A percentile compares a stretch with the other conserved stretches of the same genome.
phyloP scores from a whole-genome alignment of 23 tunicate genomes.

The Phallusia fumigata region DNA sequence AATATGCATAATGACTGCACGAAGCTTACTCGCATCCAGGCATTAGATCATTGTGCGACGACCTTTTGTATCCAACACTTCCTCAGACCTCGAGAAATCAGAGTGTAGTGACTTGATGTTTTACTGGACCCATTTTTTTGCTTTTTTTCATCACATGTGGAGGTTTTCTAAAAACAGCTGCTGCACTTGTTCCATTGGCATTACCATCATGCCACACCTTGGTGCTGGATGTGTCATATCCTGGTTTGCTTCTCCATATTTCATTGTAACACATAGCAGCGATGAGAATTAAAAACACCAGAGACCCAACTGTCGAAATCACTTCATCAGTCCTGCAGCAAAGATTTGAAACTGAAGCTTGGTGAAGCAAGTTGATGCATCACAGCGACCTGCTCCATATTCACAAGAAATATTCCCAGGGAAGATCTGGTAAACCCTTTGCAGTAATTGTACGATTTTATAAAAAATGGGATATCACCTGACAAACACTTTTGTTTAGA shows the following conservation, averaged over 20 bases:
- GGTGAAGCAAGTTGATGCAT: background rate
- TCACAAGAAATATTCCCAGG: conserved; percentile 19
- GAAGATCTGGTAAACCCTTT: conserved; percentile 26
- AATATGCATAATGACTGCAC: background rate
- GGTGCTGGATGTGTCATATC: background rate
- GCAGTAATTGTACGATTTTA: too few relatives aligned
- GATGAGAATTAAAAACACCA: conserved; percentile 10
- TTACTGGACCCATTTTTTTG: background rate
- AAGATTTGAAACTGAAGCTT: background rate
- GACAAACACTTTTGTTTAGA: too few relatives aligned
- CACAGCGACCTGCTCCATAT: background rate
- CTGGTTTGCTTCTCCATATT: conserved; percentile 26
- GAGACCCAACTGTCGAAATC: conserved; percentile 45
- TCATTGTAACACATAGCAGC: conserved; percentile 35
- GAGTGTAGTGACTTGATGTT: background rate
- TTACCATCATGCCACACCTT: conserved; percentile 2
- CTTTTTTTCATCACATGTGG: background rate
- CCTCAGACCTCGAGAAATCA: background rate
- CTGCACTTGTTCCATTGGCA: background rate
- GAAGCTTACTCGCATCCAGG: too few relatives aligned
- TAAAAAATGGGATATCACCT: too few relatives aligned
- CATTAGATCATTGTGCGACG: too few relatives aligned
- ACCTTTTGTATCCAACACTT: background rate
- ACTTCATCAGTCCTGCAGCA: conserved; percentile 20
- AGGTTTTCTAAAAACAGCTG: background rate